Evolutionary conservation across 2,797 vertebrate genomes (phyloP).

Genomic region (Leptatherina wallacei): DNA sequence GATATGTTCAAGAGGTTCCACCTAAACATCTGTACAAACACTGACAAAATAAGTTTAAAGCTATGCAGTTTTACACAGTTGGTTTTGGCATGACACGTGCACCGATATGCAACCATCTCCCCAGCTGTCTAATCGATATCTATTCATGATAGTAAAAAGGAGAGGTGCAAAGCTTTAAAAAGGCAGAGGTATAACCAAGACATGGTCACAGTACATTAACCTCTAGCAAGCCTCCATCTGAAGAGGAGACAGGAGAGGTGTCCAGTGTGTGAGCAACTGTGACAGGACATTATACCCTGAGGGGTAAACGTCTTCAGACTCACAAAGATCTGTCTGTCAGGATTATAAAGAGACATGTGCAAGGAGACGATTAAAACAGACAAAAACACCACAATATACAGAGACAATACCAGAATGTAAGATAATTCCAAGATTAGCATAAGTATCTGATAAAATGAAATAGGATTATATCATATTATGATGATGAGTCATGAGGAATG

Average conservation of each 20-base stretch:
- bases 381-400: slow-evolving; percentile 30
- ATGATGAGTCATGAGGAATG: slow-evolving; percentile 16
- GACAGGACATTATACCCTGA: slow-evolving; percentile 44
- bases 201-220: slow-evolving; percentile 45
- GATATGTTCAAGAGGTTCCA: neutral
- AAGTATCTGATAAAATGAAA: slow-evolving; percentile 40
- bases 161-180: slow-evolving; percentile 9
- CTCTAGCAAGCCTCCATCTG: slow-evolving; percentile 25
- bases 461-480: slow-evolving; percentile 11
- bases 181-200: slow-evolving; percentile 22
- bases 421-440: slow-evolving; percentile 33
- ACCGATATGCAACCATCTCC: slow-evolving; percentile 8
- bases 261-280: slow-evolving; percentile 32
- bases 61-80: slow-evolving; percentile 36
- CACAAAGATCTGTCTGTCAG: slow-evolving; percentile 53
- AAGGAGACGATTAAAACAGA: slow-evolving; percentile 5
- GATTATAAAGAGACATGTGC: slow-evolving; percentile 20
- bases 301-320: slow-evolving; percentile 38
- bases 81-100: slow-evolving; percentile 22
- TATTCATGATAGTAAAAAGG: slow-evolving; percentile 1
- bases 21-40: slow-evolving; percentile 17
- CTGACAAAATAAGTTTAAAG: slow-evolving; percentile 33
- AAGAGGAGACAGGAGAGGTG: slow-evolving; percentile 25
- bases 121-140: slow-evolving; percentile 25
- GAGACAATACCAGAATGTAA: slow-evolving; percentile 12